A percentile compares a stretch with the other conserved stretches of the same genome.
These are phyloP conservation scores for Tetrao urogallus DNA, from an alignment of 2,113 vertebrate genomes.

Conservation along the genomic window DNA sequence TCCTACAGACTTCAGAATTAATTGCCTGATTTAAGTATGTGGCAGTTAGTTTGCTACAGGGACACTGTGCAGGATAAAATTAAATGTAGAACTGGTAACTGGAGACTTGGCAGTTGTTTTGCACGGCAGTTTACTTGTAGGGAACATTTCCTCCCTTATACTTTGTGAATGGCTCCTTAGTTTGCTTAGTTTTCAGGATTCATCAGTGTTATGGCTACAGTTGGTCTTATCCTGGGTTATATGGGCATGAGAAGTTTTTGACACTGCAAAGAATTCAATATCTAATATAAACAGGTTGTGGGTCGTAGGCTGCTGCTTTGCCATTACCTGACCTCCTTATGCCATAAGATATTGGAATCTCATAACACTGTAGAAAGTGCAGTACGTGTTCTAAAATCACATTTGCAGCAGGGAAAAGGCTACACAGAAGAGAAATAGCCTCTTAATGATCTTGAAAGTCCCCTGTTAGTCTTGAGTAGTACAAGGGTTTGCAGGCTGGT, in stretches of 20 bases:
- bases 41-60: not conserved
- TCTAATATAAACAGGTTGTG: not conserved
- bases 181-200: not conserved
- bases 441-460: not conserved
- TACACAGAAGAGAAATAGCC: not conserved
- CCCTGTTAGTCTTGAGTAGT: not conserved
- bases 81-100: not conserved
- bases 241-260: not conserved
- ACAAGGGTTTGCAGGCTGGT: not conserved
- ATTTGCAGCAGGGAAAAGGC: accelerated
- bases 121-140: not conserved
- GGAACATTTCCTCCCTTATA: not conserved
- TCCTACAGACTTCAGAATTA: not conserved
- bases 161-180: accelerated
- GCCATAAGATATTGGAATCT: not conserved
- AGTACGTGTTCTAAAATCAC: not conserved
- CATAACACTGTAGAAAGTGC: not conserved
- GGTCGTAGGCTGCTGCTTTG: not conserved
- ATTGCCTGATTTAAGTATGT: not conserved
- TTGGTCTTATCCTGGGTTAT: not conserved
- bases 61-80: not conserved
- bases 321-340: not conserved
- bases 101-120: not conserved
- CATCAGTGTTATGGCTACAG: not conserved
- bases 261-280: not conserved